These are phyloP conservation scores for Cercopithecus mona DNA, from an alignment of 2,113 vertebrate genomes.

Conservation along the genomic window DNA sequence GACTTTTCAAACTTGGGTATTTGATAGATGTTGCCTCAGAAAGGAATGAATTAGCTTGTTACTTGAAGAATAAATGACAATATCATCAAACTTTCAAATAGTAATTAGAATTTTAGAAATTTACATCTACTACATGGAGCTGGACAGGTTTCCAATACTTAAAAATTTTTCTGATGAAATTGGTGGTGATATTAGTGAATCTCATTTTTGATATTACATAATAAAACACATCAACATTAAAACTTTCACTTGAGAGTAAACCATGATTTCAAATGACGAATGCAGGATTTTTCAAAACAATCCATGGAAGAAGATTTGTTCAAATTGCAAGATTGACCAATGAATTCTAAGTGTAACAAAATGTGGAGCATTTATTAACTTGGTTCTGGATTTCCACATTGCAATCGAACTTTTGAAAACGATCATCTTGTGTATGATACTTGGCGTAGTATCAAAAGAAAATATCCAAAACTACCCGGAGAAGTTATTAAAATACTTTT, in stretches of 20 bases:
- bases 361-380: background rate
- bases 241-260: background rate
- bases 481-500: background rate
- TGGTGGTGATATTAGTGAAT: background rate
- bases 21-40: background rate
- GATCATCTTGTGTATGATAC: background rate
- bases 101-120: background rate
- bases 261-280: background rate
- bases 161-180: background rate
- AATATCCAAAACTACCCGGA: background rate
- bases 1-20: background rate
- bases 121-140: background rate
- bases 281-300: background rate
- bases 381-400: background rate
- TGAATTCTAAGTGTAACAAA: background rate
- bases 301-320: background rate
- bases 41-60: background rate
- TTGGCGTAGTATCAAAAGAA: background rate
- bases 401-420: background rate
- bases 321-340: background rate
- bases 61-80: background rate
- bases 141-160: background rate
- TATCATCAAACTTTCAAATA: background rate
- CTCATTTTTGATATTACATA: background rate
- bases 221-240: background rate